These are phyloP conservation scores for Desmophyllum pertusum DNA, from an alignment of 92 coral and sea anemone genomes.

Conservation along the genomic window DNA sequence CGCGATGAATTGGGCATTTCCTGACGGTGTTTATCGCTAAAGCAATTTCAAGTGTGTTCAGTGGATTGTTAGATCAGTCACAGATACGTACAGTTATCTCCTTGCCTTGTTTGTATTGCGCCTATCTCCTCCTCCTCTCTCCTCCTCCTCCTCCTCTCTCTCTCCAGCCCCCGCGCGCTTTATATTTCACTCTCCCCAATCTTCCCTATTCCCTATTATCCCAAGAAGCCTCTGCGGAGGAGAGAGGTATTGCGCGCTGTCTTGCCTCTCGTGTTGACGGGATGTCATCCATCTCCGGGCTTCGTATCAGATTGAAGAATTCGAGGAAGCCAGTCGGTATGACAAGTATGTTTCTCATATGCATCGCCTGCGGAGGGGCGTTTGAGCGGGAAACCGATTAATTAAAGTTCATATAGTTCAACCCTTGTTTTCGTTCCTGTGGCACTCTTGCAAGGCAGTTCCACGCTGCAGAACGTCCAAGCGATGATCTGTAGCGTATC, in stretches of 20 bases:
- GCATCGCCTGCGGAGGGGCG: neutral
- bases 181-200: too few relatives aligned
- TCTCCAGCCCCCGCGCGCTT: too few relatives aligned
- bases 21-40: neutral
- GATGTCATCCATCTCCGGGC: neutral
- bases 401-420: conserved; percentile 6
- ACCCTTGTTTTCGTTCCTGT: neutral
- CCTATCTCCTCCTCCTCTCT: neutral
- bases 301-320: neutral
- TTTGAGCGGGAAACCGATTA: neutral
- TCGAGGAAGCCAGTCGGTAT: neutral
- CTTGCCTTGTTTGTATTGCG: neutral
- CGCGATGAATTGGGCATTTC: neutral
- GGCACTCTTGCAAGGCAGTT: neutral
- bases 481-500: neutral
- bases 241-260: too few relatives aligned
- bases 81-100: neutral
- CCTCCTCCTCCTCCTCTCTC: too few relatives aligned
- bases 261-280: neutral
- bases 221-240: too few relatives aligned
- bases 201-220: too few relatives aligned
- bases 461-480: neutral
- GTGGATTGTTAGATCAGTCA: neutral
- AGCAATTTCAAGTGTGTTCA: neutral
- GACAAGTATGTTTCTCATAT: neutral